Conservation (phyloP, 2,113 vertebrate species). For the Herpetotheres cachinnans region DNA sequence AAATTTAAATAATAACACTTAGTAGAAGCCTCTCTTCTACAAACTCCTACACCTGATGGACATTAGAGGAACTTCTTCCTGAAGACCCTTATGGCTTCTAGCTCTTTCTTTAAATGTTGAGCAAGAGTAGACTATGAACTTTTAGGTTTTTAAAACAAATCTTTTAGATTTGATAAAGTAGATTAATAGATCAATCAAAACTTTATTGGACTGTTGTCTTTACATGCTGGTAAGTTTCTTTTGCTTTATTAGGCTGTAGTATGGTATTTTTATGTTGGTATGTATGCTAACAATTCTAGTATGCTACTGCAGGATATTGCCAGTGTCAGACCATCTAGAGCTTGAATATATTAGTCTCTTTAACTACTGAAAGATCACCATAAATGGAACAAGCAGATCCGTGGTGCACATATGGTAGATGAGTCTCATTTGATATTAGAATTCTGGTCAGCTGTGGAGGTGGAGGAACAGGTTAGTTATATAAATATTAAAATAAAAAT, state of each 20-base stretch:
- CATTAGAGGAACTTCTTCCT: neutral
- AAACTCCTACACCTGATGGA: neutral
- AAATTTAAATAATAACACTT: neutral
- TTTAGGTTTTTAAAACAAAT: neutral
- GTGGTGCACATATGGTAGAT: too few relatives aligned
- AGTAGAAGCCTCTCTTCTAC: neutral
- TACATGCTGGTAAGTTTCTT: neutral
- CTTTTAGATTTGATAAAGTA: neutral
- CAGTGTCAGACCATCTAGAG: neutral
- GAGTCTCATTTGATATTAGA: neutral
- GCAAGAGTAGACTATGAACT: rapidly evolving
- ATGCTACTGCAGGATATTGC: neutral
- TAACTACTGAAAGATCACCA: neutral
- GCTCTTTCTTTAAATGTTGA: neutral
- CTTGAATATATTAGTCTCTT: neutral
- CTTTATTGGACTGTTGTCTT: neutral
- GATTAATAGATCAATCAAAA: neutral
- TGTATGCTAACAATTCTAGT: neutral
- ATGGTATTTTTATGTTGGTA: neutral
- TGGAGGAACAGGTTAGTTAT: neutral
- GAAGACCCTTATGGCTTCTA: neutral
- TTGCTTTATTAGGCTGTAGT: neutral
- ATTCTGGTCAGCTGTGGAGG: neutral
- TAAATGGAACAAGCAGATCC: neutral
- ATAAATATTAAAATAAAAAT: too few relatives aligned